Evolutionary conservation across 2,888 invertebrate genomes (phyloP), one percentile per base, ranked within the genome.

Genomic region (Gandaritis pyraliata): DNA sequence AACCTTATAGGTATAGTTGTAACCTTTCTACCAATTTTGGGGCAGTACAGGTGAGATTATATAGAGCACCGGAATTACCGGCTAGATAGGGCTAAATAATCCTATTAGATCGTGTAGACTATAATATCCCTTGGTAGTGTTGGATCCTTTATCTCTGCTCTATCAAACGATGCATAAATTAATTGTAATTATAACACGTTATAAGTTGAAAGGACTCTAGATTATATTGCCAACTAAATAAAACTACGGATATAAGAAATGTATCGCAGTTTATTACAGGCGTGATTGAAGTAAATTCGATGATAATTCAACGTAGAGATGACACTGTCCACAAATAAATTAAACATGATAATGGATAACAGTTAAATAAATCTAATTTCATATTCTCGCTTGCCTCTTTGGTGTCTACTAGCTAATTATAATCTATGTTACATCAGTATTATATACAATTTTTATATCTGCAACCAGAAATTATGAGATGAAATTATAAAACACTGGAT

Each of bases 371-470:
- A 76, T 86, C 79, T 84, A 86, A 81, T 80, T 81, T 76, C 71
- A 75, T 72, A 76, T 78, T 72, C 76, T 82, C 77, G 80, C 81
- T 83, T 81, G 85, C 91, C 87, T 92, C 92, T 92, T 92, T 92
- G 92, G 92, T 91, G 81, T 91, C 87, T 90, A 91, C 91, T 91
- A 92, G 91, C 92, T 92, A 90, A 85, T 75, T 77, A 81, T 65
- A 76, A 57, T 53, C 72, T 78, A 70, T 66, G 70, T 74, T 74
- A 46, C 36, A 36, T 45, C 6, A 74, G 59, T 65, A 59, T 61
- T 73, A 75, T 76, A 66, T 80, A 80, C 75, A 79, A 66, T 64
- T 69, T 72, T 38, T 46, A 53, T 38, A 64, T 68, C 68, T 71
- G 64, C 68, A 69, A 67, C 69, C 71, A 64, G 55, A 66, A 58